A percentile compares a stretch with the other conserved stretches of the same genome.
Conservation (phyloP, 2,797 vertebrate species). For the Aeoliscus strigatus region DNA sequence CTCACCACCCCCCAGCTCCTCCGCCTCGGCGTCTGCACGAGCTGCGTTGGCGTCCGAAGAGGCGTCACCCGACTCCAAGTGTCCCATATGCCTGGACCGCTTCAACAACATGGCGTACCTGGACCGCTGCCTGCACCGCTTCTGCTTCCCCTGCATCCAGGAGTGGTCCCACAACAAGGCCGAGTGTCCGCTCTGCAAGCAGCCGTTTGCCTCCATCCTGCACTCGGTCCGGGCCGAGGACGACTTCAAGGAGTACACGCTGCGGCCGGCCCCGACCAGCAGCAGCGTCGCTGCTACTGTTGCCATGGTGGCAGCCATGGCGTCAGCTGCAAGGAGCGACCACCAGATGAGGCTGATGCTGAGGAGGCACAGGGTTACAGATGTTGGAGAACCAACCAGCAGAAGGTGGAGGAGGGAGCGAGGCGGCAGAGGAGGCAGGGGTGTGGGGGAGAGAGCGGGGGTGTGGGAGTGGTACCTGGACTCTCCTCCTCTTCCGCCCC, state of each 20-base stretch:
- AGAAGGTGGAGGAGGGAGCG: conserved; percentile 29
- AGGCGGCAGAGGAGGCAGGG: background rate
- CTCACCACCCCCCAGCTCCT: conserved; percentile 7
- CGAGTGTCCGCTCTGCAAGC: conserved; percentile 91
- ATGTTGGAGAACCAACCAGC: background rate
- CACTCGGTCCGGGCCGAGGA: conserved; percentile 85
- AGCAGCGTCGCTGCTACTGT: conserved; percentile 56
- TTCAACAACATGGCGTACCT: conserved; percentile 88
- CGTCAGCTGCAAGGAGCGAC: conserved; percentile 29
- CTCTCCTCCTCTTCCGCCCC: conserved; percentile 13
- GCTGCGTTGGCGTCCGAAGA: conserved; percentile 73
- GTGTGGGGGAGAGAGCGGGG: conserved; percentile 4
- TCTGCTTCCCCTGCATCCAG: conserved; percentile 89
- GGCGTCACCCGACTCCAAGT: conserved; percentile 88
- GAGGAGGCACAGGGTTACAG: conserved; percentile 27
- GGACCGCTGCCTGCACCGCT: conserved; percentile 87
- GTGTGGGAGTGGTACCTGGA: conserved; percentile 52
- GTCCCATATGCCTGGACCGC: conserved; percentile 89
- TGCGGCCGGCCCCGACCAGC: conserved; percentile 70
- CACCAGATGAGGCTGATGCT: conserved; percentile 59
- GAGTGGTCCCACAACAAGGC: conserved; percentile 94
- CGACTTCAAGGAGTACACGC: conserved; percentile 84
- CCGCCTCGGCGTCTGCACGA: conserved; percentile 26
- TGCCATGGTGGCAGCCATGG: conserved; percentile 55
- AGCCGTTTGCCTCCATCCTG: conserved; percentile 87